A percentile compares a stretch with the other conserved stretches of the same genome.
phyloP scores from a whole-genome alignment of 1,140 invertebrate species.

The Drosophila rufa region DNA sequence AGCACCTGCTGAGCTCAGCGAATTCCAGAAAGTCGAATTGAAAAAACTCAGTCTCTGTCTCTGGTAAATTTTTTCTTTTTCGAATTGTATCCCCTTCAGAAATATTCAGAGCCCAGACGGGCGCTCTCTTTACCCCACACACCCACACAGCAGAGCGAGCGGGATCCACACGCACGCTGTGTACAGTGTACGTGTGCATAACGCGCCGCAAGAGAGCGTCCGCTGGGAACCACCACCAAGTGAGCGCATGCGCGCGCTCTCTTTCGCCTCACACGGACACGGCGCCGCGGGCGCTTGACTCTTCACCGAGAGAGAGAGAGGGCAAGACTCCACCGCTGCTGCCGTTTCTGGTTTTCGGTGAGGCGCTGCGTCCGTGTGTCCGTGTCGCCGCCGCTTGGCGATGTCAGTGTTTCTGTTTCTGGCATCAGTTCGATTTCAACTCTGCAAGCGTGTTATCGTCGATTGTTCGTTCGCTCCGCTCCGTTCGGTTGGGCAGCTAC shows the following conservation, averaged over 20 bases:
- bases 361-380: not conserved
- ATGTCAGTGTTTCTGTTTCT: conserved; percentile 24
- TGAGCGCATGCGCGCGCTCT: conserved; percentile 46
- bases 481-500: conserved; percentile 18
- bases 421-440: conserved; percentile 19
- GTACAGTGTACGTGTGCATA: conserved; percentile 77
- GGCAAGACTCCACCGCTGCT: conserved; percentile 56
- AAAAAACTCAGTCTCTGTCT: not conserved
- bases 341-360: conserved; percentile 29
- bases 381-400: conserved; percentile 6
- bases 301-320: conserved; percentile 61
- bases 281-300: conserved; percentile 59
- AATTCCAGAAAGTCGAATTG: conserved; percentile 19
- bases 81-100: not conserved
- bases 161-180: conserved; percentile 54
- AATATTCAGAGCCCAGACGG: conserved; percentile 13
- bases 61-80: not conserved
- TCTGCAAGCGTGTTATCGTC: conserved; percentile 18
- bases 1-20: conserved; percentile 59
- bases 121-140: conserved; percentile 42
- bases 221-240: conserved; percentile 37
- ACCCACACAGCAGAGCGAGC: not conserved
- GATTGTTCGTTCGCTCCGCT: conserved; percentile 12
- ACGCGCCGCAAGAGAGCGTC: conserved; percentile 63
- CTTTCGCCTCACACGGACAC: conserved; percentile 40